phyloP scores from a whole-genome alignment of 2,797 vertebrate genomes.

The Coilia nasus region DNA sequence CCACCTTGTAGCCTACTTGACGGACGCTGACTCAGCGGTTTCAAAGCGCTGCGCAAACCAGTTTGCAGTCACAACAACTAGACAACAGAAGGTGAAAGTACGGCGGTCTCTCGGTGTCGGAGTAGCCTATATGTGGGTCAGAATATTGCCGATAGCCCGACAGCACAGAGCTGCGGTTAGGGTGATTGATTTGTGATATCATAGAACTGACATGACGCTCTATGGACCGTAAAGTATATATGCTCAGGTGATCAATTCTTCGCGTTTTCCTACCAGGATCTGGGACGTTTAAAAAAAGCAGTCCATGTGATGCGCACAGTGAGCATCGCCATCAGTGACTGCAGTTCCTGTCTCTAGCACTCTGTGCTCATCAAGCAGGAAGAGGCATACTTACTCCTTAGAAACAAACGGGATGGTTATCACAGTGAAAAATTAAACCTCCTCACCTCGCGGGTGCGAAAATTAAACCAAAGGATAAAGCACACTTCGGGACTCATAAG shows the following conservation, averaged over 20 bases:
- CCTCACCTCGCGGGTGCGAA: constrained; percentile 31
- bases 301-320: constrained; percentile 34
- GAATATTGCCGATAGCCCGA: not conserved
- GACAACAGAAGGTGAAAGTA: constrained; percentile 3
- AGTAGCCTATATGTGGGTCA: not conserved
- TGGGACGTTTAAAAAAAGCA: constrained; percentile 37
- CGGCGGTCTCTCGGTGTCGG: not conserved
- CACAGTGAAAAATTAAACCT: constrained; percentile 38
- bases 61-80: not conserved
- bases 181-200: not conserved
- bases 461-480: constrained; percentile 3
- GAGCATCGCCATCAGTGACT: constrained; percentile 32
- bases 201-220: not conserved
- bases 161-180: not conserved
- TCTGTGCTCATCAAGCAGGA: constrained; percentile 42
- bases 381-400: constrained; percentile 29
- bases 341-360: constrained; percentile 47
- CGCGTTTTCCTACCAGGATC: constrained; percentile 32
- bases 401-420: constrained; percentile 40
- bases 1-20: not conserved
- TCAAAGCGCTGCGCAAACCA: constrained; percentile 15
- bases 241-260: not conserved
- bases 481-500: not conserved
- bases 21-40: constrained; percentile 18
- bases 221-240: not conserved